A percentile compares a stretch with the other conserved stretches of the same genome.
These are phyloP conservation scores for Etheostoma nigrum DNA, from an alignment of 2,797 vertebrate species.

Conservation along the genomic window DNA sequence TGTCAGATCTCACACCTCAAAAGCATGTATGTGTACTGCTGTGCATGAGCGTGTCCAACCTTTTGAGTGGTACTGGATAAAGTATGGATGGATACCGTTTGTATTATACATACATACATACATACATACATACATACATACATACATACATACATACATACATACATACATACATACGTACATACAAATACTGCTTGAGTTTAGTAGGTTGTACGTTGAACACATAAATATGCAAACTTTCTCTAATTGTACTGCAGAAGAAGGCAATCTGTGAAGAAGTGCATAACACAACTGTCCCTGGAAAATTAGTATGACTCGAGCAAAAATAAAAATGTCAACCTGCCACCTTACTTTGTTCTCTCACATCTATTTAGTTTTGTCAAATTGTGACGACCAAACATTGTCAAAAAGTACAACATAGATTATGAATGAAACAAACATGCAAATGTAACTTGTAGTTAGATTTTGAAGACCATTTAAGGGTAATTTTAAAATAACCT, in stretches of 20 bases:
- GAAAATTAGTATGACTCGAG: too few relatives aligned
- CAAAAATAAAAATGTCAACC: too few relatives aligned
- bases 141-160: too few relatives aligned
- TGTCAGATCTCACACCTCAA: conserved; percentile 1
- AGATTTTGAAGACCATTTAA: neutral
- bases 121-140: too few relatives aligned
- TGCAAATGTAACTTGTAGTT: neutral
- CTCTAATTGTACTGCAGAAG: neutral
- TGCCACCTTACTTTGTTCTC: too few relatives aligned
- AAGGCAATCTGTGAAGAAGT: neutral
- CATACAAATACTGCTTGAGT: neutral
- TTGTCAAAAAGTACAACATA: neutral
- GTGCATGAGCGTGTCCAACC: too few relatives aligned
- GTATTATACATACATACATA: neutral
- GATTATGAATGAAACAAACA: neutral
- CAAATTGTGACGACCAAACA: neutral
- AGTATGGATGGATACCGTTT: neutral
- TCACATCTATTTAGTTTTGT: neutral
- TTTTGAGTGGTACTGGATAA: too few relatives aligned
- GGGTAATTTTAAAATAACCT: neutral
- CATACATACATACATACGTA: too few relatives aligned
- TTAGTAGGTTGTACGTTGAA: neutral
- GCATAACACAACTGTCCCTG: too few relatives aligned
- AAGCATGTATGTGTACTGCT: neutral
- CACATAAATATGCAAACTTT: too few relatives aligned